These are phyloP conservation scores for Alethe castanea DNA, from an alignment of 2,113 vertebrate genomes.

Conservation along the genomic window DNA sequence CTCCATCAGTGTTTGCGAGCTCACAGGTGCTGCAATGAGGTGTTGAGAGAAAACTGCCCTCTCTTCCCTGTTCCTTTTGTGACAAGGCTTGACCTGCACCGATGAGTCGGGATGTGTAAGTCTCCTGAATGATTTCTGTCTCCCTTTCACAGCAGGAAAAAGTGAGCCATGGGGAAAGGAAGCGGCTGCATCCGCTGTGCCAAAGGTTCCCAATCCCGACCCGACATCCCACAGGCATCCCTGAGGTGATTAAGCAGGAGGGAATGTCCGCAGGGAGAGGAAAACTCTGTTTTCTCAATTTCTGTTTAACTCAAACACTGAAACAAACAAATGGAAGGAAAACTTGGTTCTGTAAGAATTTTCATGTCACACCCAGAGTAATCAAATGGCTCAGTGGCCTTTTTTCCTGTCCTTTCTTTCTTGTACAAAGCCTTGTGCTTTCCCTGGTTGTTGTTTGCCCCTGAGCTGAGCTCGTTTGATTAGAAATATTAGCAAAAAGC, in stretches of 20 bases:
- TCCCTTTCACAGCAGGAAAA: constrained; percentile 10
- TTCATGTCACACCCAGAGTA: rapidly evolving
- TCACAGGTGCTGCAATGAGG: neutral
- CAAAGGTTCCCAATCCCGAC: neutral
- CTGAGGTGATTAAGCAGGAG: neutral
- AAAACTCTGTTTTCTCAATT: neutral
- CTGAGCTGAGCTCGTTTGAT: neutral
- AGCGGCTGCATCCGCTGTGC: rapidly evolving
- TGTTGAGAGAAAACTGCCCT: neutral
- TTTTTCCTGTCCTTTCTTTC: neutral
- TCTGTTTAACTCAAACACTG: neutral
- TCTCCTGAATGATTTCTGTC: neutral
- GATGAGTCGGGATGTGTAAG: neutral
- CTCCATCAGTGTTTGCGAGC: neutral
- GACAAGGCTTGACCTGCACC: neutral
- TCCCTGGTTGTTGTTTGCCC: neutral
- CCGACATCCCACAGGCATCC: rapidly evolving
- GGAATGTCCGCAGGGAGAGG: neutral
- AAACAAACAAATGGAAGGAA: neutral
- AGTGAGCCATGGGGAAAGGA: constrained; percentile 12
- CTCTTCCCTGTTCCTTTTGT: neutral
- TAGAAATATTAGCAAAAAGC: neutral
- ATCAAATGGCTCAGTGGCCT: rapidly evolving
- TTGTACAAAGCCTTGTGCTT: neutral
- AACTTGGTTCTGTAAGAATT: neutral